These are phyloP conservation scores for Hoplostethus atlanticus DNA, from an alignment of 2,797 vertebrate genomes.

Conservation along the genomic window DNA sequence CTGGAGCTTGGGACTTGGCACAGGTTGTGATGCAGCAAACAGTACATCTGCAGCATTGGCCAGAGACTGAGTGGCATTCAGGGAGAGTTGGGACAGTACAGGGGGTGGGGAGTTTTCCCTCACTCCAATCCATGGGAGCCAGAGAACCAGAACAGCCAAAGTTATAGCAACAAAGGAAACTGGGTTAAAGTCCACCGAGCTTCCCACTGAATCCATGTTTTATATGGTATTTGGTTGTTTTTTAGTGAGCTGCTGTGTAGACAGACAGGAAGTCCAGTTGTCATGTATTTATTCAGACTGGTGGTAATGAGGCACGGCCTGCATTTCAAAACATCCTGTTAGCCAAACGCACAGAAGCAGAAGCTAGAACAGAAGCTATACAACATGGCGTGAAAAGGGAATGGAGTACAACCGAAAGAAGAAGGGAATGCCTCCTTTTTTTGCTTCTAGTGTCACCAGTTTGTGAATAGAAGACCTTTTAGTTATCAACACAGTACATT, in stretches of 20 bases:
- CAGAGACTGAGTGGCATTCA: constrained; percentile 18
- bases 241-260: constrained; percentile 1
- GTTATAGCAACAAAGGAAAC: neutral
- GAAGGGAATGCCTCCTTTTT: neutral
- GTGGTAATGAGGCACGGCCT: neutral
- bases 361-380: neutral
- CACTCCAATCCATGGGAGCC: neutral
- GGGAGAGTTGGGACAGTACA: neutral
- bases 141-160: constrained; percentile 19
- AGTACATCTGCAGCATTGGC: constrained; percentile 56
- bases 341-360: no score
- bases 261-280: neutral
- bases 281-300: neutral
- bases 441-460: neutral
- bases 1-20: constrained; percentile 51
- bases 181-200: no score
- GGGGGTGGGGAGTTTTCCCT: neutral
- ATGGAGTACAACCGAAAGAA: neutral
- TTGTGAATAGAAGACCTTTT: neutral
- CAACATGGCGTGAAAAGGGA: neutral
- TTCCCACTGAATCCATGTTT: neutral
- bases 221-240: neutral
- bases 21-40: constrained; percentile 59
- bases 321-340: neutral
- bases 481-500: neutral